Conservation (phyloP, 2,888 invertebrate genomes). For the Pandemis cinnamomeana region DNA sequence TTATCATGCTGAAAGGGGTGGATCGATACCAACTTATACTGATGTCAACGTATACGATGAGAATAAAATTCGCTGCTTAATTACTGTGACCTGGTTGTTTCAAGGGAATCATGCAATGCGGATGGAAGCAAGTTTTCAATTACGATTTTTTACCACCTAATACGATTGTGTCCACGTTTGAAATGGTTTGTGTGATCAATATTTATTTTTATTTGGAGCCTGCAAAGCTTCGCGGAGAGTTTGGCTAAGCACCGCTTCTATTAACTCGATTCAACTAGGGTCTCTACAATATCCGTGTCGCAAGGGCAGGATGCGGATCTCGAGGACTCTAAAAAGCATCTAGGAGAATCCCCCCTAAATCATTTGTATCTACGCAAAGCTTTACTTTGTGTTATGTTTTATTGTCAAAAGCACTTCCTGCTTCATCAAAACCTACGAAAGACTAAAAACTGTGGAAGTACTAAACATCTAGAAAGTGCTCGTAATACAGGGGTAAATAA, state of each 20-base stretch:
- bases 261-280: slow-evolving; percentile 67
- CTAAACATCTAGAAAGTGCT: slow-evolving; percentile 61
- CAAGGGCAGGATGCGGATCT: slow-evolving; percentile 60
- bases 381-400: slow-evolving; percentile 59
- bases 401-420: slow-evolving; percentile 45
- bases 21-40: slow-evolving; percentile 35
- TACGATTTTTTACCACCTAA: slow-evolving; percentile 17
- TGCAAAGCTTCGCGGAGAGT: slow-evolving; percentile 71
- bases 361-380: slow-evolving; percentile 73
- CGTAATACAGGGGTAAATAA: slow-evolving; percentile 60
- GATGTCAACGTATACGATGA: slow-evolving; percentile 37
- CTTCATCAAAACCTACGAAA: slow-evolving; percentile 39
- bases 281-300: slow-evolving; percentile 62
- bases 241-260: slow-evolving; percentile 44
- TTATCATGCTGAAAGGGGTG: slow-evolving; percentile 38
- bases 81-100: slow-evolving; percentile 45
- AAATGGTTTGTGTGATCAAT: slow-evolving; percentile 29
- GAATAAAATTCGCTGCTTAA: slow-evolving; percentile 33
- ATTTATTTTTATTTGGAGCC: slow-evolving; percentile 49
- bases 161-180: slow-evolving; percentile 11
- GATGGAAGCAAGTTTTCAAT: slow-evolving; percentile 47
- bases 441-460: slow-evolving; percentile 55
- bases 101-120: slow-evolving; percentile 59
- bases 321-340: slow-evolving; percentile 72
- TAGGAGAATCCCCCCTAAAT: slow-evolving; percentile 66